Evolutionary conservation across 1,140 invertebrate genomes (phyloP), one percentile per base, ranked within the genome.

Genomic region (Mya arenaria): DNA sequence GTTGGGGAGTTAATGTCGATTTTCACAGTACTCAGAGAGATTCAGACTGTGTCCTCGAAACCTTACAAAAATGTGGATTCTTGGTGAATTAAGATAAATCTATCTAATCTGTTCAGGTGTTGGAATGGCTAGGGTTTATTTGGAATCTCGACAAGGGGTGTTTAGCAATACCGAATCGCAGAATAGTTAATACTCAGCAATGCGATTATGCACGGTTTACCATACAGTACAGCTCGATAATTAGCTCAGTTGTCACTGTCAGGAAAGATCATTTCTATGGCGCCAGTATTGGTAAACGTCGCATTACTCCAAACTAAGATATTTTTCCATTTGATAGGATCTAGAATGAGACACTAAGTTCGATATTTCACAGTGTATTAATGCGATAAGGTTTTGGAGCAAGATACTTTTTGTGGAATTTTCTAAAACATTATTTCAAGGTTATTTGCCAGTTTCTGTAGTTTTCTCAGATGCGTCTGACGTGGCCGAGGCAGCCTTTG

Each of bases 41-140:
- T 65, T 48, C 63, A 28, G 39, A 36, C 25, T 72, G 15, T 30
- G 68, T 66, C 52, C 19, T 30, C 23, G 8, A 82, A n/a, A 66
- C 62, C 34, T 37, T 62, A 55, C 3, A 15, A 15, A 65, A 58
- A 41, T 37, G 34, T 48, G 79, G 68, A 17, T 82, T 82, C 55
- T 15, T 82, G 15, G 19, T 84, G 0, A 84, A 84, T 66, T 19
- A 37, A 25, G 75, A 52, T 13, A 79, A 83, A 66, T 78, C 68
- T 72, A n/a, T 77, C 48, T 83, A 28, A 30, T 72, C 73, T 23
- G 36, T 34, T 58, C 48, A 62, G 6, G 10, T 25, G 6, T 36
- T 77, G 19, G 44, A 41, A 10, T 82, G 68, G 37, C 30, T 78
- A 28, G 65, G 77, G 34, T 65, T 60, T 41, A 17, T 30, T 1